Evolutionary conservation across 2,797 vertebrate genomes (phyloP), one percentile per base, ranked within the genome.

Genomic region (Brachymystax lenok): DNA sequence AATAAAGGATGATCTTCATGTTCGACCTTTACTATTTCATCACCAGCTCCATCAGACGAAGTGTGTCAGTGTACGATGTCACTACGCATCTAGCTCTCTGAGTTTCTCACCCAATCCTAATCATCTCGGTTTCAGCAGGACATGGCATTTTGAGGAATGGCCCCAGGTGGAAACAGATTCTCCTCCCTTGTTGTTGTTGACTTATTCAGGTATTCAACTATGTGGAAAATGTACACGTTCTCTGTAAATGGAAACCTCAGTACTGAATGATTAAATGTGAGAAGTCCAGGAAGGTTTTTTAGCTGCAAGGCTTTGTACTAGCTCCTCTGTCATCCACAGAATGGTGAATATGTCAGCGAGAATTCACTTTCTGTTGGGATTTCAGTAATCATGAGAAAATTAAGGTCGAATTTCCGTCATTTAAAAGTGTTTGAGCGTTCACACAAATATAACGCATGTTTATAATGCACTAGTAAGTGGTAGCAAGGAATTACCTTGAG

Each of bases 181-280:
- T 76, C 80, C 77, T 59, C 52, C 82, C 74, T 87, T 88, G 88
- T 88, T 87, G 86, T 83, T 91, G 92, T 93, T 93, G 91, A 93
- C 92, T 92, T 91, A 87, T 93, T 93, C 87, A 92, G 87, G 85
- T 92, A 91, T 93, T 92, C 85, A 79, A 89, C 91, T 91, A 82
- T 88, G 90, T 89, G 88, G 91, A 86, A 92, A 90, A 91, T 86
- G 83, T 85, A 90, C 85, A 86, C 81, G n/a, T 84, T 83, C 88
- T 88, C 81, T 87, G 83, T 87, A 90, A 92, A 92, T 92, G 87
- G 92, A 91, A 89, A 77, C 79, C 86, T 84, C 78, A 77, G 81
- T 72, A 86, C 87, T 93, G 80, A 94, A 93, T 91, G 90, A 93
- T 94, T 91, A 86, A 93, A 92, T 88, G 71, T 88, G 80, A 86